These are phyloP conservation scores for Erannis defoliaria DNA, from an alignment of 2,888 invertebrate species.

Conservation along the genomic window DNA sequence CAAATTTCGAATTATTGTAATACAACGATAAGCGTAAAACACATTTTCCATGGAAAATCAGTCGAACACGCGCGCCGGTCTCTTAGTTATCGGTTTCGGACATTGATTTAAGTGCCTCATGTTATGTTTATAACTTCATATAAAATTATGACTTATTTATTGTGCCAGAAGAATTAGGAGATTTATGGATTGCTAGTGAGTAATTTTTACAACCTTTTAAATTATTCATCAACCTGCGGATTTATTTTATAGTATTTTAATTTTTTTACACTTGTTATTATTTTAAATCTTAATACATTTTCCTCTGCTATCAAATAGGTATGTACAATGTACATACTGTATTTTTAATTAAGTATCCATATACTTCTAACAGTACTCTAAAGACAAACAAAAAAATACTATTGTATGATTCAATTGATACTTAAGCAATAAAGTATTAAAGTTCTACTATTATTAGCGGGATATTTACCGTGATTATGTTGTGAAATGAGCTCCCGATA, in stretches of 20 bases:
- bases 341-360: no score
- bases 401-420: no score
- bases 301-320: conserved; percentile 11
- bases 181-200: conserved; percentile 74
- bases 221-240: conserved; percentile 41
- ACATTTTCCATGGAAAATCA: conserved; percentile 62
- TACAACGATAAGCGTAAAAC: conserved; percentile 60
- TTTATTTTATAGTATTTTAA: conserved; percentile 37
- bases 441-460: no score
- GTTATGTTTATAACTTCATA: conserved; percentile 71
- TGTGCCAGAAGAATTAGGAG: conserved; percentile 70
- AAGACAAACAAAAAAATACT: no score
- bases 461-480: no score
- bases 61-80: conserved; percentile 49
- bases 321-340: no score
- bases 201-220: conserved; percentile 62
- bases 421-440: no score
- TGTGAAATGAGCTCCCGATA: no score
- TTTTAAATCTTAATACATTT: not conserved
- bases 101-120: conserved; percentile 69
- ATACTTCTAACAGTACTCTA: no score
- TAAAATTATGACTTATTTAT: conserved; percentile 71
- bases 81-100: conserved; percentile 63
- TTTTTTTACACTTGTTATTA: conserved; percentile 42
- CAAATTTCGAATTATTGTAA: conserved; percentile 62